phyloP scores from a whole-genome alignment of 2,797 vertebrate genomes.

The Gallinago solitaria region DNA sequence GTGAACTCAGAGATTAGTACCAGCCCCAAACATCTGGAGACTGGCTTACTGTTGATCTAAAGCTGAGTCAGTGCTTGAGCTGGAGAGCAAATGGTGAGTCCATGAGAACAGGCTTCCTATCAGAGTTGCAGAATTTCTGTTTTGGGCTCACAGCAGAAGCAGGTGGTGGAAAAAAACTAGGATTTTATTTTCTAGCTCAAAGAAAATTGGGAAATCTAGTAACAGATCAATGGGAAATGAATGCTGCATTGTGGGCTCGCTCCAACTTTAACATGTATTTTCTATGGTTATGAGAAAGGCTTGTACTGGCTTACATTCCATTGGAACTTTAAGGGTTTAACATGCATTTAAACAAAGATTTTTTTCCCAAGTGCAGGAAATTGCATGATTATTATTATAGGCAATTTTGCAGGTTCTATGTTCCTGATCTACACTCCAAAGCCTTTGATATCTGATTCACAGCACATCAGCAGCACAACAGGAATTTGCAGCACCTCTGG shows the following conservation, averaged over 20 bases:
- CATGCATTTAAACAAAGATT: not conserved
- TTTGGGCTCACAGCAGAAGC: not conserved
- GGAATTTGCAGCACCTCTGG: not conserved
- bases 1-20: not conserved
- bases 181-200: not conserved
- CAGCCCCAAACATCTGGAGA: not conserved
- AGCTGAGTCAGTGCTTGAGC: not conserved
- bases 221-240: not conserved
- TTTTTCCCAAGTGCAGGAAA: not conserved
- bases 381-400: not conserved
- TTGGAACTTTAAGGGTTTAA: not conserved
- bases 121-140: not conserved
- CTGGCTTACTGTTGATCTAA: not conserved
- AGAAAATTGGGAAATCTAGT: not conserved
- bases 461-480: accelerated
- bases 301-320: not conserved
- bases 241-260: not conserved
- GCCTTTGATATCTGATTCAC: not conserved
- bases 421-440: not conserved
- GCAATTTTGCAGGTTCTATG: not conserved
- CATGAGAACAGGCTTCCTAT: not conserved
- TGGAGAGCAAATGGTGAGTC: not conserved
- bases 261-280: not conserved
- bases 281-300: not conserved
- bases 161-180: not conserved